A percentile compares a stretch with the other conserved stretches of the same genome.
phyloP scores from a whole-genome alignment of 2,113 vertebrate genomes.

The Polyodon spathula region DNA sequence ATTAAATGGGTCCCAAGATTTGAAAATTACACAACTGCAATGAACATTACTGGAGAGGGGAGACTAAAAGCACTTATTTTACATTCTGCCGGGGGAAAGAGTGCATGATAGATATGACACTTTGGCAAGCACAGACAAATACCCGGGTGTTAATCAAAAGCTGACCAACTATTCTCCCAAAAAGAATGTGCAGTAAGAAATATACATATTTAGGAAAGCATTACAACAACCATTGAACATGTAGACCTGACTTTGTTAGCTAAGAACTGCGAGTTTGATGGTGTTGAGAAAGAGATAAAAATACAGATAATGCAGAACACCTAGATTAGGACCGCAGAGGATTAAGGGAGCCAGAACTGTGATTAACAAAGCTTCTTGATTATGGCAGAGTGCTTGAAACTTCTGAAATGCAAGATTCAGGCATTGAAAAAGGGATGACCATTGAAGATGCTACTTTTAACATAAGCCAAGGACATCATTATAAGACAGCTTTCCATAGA shows the following conservation, averaged over 20 bases:
- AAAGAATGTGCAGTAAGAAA: slow-evolving; percentile 12
- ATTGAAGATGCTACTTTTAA: not conserved
- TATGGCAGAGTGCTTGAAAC: slow-evolving; percentile 13
- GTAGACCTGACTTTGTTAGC: slow-evolving; percentile 19
- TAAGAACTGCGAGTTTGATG: slow-evolving; percentile 19
- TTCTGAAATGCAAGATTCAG: not conserved
- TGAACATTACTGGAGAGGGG: slow-evolving; percentile 15
- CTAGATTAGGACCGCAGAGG: slow-evolving; percentile 6
- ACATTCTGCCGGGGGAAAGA: slow-evolving; percentile 11
- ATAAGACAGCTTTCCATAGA: not conserved
- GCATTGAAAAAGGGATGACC: slow-evolving; percentile 6
- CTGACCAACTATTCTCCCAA: not conserved
- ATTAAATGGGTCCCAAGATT: slow-evolving; percentile 17
- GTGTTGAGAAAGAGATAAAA: slow-evolving; percentile 14
- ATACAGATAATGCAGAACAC: slow-evolving; percentile 16
- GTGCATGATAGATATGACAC: slow-evolving; percentile 21
- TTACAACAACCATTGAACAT: slow-evolving; percentile 7
- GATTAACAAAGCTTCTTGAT: slow-evolving; percentile 4
- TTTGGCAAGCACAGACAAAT: not conserved
- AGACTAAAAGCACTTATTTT: slow-evolving; percentile 10
- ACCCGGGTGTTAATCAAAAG: slow-evolving; percentile 9
- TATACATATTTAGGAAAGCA: slow-evolving; percentile 8
- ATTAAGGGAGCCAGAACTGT: slow-evolving; percentile 10
- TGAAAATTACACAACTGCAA: slow-evolving; percentile 14
- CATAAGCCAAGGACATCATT: not conserved